Conservation (phyloP, 2,888 invertebrate species). For the Diarsia brunnea region DNA sequence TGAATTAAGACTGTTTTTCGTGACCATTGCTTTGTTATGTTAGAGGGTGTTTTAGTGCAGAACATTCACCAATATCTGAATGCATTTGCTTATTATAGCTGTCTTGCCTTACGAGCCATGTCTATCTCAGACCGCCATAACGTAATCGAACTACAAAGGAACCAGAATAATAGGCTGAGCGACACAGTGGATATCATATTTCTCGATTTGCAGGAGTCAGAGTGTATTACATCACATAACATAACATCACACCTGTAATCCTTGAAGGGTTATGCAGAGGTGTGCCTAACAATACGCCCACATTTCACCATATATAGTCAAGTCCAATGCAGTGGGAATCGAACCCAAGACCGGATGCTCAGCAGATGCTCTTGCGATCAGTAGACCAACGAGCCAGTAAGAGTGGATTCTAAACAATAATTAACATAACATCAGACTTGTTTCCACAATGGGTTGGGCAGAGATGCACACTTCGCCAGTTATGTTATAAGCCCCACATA, state of each 20-base stretch:
- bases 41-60: background rate
- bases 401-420: background rate
- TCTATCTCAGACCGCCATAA: background rate
- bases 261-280: background rate
- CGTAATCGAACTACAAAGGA: background rate
- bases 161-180: constrained; percentile 8
- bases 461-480: background rate
- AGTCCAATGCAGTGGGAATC: no score
- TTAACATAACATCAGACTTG: background rate
- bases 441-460: background rate
- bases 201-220: background rate
- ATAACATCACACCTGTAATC: background rate
- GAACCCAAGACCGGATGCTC: no score
- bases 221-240: background rate
- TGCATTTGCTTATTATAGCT: constrained; percentile 3
- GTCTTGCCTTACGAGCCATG: background rate
- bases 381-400: background rate
- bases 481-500: background rate
- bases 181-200: background rate
- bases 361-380: no score
- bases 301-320: background rate
- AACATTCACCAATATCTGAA: background rate
- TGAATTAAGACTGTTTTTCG: background rate
- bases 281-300: background rate
- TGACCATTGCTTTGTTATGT: background rate